Evolutionary conservation across 2,797 vertebrate species (phyloP).

Genomic region (Simalia tracyae): DNA sequence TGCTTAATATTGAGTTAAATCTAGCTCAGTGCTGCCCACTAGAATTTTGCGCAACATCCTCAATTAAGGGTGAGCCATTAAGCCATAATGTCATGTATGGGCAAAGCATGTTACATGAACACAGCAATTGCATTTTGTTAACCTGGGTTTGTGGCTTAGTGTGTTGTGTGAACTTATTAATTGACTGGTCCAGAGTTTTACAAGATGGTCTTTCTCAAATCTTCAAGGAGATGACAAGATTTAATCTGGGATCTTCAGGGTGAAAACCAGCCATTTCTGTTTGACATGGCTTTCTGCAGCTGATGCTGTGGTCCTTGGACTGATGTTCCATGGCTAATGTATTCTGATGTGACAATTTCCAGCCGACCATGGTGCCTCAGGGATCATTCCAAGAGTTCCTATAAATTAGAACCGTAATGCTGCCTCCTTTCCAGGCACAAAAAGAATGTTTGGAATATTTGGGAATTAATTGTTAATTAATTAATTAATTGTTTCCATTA

Average conservation of each 20-base stretch:
- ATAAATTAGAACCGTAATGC: neutral
- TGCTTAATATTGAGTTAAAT: neutral
- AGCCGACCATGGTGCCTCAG: neutral
- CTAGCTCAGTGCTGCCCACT: neutral
- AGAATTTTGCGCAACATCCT: neutral
- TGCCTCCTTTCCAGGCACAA: neutral
- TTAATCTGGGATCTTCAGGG: neutral
- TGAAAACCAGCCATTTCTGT: neutral
- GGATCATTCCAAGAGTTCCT: neutral
- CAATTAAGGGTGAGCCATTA: neutral
- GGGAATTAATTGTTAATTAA: too few relatives aligned
- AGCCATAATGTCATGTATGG: neutral
- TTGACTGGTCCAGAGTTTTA: neutral
- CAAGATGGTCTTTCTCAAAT: neutral
- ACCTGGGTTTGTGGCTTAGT: neutral
- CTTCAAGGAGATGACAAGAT: neutral
- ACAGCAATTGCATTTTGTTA: neutral
- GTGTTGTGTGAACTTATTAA: neutral
- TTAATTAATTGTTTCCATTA: neutral
- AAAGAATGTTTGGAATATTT: neutral
- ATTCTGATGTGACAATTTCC: neutral
- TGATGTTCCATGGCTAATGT: neutral
- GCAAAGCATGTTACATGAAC: neutral
- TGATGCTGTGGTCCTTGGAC: neutral
- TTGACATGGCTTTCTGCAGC: neutral